Percentiles rank a stretch among this genome's conserved stretches.
phyloP scores from a whole-genome alignment of 2,888 invertebrate genomes.

The Ennomos erosarius region DNA sequence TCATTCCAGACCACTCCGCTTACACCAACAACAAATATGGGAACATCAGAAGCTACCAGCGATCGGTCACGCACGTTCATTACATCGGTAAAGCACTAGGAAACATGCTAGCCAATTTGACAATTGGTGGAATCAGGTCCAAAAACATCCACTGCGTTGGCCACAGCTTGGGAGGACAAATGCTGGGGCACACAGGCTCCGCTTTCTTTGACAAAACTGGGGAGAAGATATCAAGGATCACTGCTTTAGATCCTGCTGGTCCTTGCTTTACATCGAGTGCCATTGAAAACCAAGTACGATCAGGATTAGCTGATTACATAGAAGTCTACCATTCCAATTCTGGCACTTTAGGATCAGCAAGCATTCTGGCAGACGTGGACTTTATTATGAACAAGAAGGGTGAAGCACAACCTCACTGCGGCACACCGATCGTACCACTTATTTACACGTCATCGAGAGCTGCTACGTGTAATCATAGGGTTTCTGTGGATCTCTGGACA shows the following conservation, averaged over 20 bases:
- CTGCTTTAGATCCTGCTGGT: conserved; percentile 76
- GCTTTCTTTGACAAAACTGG: conserved; percentile 59
- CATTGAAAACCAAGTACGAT: conserved; percentile 75
- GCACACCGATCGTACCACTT: no score
- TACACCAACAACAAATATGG: conserved; percentile 72
- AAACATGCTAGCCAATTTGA: conserved; percentile 57
- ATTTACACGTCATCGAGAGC: no score
- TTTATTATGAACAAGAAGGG: no score
- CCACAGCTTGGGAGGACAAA: conserved; percentile 75
- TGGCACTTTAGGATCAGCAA: no score
- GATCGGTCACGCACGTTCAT: conserved; percentile 71
- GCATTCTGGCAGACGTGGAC: no score
- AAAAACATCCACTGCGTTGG: conserved; percentile 72
- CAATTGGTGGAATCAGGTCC: conserved; percentile 60
- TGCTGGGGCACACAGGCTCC: conserved; percentile 67
- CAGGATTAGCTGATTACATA: conserved; percentile 46
- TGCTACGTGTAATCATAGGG: no score
- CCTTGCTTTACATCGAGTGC: conserved; percentile 73
- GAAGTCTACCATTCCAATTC: no score
- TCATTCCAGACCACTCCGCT: conserved; percentile 72
- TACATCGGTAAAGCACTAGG: conserved; percentile 72
- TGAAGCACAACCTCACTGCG: no score
- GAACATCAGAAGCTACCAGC: conserved; percentile 67
- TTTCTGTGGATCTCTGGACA: no score
- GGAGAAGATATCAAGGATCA: conserved; percentile 63